Conservation (phyloP, 2,113 vertebrate species). For the Ciconia boyciana region DNA sequence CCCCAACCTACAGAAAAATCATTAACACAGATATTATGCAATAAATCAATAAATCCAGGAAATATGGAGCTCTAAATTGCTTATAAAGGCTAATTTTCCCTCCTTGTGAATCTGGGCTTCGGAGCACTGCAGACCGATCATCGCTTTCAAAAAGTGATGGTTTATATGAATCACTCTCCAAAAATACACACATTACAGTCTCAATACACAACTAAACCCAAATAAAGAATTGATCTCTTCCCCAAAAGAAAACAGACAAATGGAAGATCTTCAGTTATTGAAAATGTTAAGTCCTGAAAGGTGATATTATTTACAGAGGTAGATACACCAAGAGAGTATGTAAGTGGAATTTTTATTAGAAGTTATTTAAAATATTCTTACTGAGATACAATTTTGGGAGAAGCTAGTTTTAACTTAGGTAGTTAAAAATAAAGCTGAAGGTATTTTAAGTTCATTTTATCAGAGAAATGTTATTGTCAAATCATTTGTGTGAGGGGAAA, state of each 20-base stretch:
- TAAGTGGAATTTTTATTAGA: neutral
- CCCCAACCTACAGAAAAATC: slow-evolving; percentile 66
- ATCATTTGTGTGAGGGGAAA: neutral
- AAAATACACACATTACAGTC: neutral
- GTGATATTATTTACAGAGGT: neutral
- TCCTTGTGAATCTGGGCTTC: neutral
- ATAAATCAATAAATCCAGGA: neutral
- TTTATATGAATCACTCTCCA: neutral
- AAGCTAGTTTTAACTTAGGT: neutral
- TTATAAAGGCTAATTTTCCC: neutral
- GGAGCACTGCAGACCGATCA: neutral
- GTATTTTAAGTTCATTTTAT: neutral
- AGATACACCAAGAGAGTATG: neutral
- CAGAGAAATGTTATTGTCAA: neutral
- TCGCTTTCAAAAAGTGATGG: neutral
- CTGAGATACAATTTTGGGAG: neutral
- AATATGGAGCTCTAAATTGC: neutral
- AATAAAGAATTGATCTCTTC: neutral
- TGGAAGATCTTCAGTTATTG: neutral
- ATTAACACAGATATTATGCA: neutral
- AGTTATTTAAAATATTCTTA: neutral
- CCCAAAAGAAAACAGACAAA: neutral
- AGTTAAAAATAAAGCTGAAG: neutral
- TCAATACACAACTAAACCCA: neutral
- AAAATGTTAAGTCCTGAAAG: neutral